Conservation (phyloP, 2,888 invertebrate genomes). For the Seladonia tumulorum region DNA sequence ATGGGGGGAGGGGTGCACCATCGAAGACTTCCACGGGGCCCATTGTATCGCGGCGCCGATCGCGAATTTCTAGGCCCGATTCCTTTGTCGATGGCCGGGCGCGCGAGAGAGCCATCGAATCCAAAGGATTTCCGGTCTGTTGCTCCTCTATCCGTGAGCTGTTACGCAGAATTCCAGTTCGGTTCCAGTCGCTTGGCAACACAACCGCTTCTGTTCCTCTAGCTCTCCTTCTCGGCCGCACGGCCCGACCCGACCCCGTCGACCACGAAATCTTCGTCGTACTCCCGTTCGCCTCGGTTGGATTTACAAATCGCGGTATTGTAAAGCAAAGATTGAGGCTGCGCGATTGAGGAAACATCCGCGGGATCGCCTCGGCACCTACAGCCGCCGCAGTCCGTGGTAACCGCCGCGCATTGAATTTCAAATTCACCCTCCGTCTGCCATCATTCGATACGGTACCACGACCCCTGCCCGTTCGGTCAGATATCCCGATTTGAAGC, state of each 20-base stretch:
- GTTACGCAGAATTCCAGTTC: slow-evolving; percentile 74
- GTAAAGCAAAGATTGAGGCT: slow-evolving; percentile 11
- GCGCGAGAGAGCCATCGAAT: slow-evolving; percentile 68
- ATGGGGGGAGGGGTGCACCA: background rate
- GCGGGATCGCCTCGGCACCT: background rate
- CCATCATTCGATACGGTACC: slow-evolving; percentile 2
- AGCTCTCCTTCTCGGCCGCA: slow-evolving; percentile 28
- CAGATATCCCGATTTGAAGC: slow-evolving; percentile 5
- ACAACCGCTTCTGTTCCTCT: slow-evolving; percentile 42
- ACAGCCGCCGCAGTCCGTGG: background rate
- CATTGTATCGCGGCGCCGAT: slow-evolving; percentile 60
- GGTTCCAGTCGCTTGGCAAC: slow-evolving; percentile 76
- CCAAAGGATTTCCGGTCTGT: slow-evolving; percentile 72
- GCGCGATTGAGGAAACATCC: background rate
- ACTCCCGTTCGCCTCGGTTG: slow-evolving; percentile 6
- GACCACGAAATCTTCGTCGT: slow-evolving; percentile 17
- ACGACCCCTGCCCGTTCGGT: background rate
- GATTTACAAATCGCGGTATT: slow-evolving; percentile 31
- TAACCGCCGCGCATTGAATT: slow-evolving; percentile 11
- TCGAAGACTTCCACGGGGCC: slow-evolving; percentile 37
- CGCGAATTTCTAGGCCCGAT: slow-evolving; percentile 69
- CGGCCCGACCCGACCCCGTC: slow-evolving; percentile 20
- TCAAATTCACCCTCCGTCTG: slow-evolving; percentile 13
- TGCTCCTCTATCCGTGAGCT: slow-evolving; percentile 61
- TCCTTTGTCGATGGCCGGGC: slow-evolving; percentile 66